Percentiles rank a stretch among this genome's conserved stretches.
Conservation (phyloP, 2,888 invertebrate genomes). For the Drosophila leonis region DNA sequence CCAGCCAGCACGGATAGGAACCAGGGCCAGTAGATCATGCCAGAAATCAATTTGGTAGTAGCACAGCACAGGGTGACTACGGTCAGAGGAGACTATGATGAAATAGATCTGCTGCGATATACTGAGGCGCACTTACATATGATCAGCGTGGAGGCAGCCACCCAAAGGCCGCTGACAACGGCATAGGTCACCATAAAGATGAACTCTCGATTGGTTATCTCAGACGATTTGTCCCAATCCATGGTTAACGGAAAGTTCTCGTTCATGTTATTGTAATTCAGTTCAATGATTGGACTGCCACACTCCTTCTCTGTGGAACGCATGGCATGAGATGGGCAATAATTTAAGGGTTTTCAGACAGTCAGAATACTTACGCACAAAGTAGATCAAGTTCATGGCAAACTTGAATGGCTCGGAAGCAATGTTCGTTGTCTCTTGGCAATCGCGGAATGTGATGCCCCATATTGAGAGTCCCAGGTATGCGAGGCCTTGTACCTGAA, state of each 20-base stretch:
- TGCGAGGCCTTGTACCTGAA: slow-evolving; percentile 77
- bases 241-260: slow-evolving; percentile 46
- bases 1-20: slow-evolving; percentile 82
- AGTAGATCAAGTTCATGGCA: slow-evolving; percentile 81
- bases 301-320: slow-evolving; percentile 66
- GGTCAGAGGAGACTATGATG: neutral
- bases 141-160: slow-evolving; percentile 77
- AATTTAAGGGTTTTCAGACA: no score
- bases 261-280: neutral
- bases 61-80: slow-evolving; percentile 76
- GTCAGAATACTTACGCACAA: slow-evolving; percentile 65
- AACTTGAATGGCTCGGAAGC: slow-evolving; percentile 72
- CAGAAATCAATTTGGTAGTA: slow-evolving; percentile 73
- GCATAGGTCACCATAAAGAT: slow-evolving; percentile 80
- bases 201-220: slow-evolving; percentile 72
- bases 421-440: slow-evolving; percentile 64
- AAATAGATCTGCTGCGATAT: neutral
- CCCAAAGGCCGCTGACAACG: slow-evolving; percentile 79
- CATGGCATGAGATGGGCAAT: neutral
- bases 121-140: slow-evolving; percentile 66
- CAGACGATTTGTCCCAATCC: slow-evolving; percentile 68
- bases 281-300: slow-evolving; percentile 52
- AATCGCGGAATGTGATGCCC: slow-evolving; percentile 76
- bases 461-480: slow-evolving; percentile 81
- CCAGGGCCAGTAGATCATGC: slow-evolving; percentile 85